phyloP scores from a whole-genome alignment of 2,113 vertebrate genomes.

The Myotis brandtii region DNA sequence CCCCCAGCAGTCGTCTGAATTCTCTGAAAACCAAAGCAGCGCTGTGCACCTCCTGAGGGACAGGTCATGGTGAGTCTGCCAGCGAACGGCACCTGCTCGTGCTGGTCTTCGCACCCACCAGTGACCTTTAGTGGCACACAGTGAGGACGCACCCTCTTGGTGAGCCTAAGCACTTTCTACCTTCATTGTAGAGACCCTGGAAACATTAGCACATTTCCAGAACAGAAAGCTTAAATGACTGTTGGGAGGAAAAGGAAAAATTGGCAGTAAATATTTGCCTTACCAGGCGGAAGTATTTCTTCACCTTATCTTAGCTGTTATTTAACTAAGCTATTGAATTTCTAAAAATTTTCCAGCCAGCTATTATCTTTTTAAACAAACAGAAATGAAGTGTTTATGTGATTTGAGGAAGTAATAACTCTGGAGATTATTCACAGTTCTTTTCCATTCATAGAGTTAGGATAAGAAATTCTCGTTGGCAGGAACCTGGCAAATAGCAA shows the following conservation, averaged over 20 bases:
- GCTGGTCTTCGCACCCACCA: too few species aligned
- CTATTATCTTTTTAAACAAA: neutral
- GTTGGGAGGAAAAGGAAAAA: neutral
- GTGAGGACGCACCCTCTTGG: accelerated
- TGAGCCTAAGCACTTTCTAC: neutral
- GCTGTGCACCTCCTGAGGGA: accelerated
- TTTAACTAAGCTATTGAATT: neutral
- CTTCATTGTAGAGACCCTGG: neutral
- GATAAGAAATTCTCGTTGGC: neutral
- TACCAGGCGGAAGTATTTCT: neutral
- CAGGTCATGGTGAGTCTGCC: neutral
- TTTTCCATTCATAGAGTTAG: neutral
- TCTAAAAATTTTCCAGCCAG: neutral
- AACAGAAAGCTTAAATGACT: neutral
- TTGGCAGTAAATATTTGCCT: neutral
- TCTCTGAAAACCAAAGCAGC: neutral
- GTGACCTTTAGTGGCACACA: neutral
- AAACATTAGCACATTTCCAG: neutral
- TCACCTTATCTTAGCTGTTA: neutral
- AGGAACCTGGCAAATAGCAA: neutral
- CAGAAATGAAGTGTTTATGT: neutral
- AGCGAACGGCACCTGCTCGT: accelerated
- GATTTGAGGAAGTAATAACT: neutral
- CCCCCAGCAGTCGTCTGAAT: neutral
- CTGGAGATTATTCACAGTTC: neutral